phyloP scores from a whole-genome alignment of 2,888 invertebrate species.

The Perizoma affinitatum region DNA sequence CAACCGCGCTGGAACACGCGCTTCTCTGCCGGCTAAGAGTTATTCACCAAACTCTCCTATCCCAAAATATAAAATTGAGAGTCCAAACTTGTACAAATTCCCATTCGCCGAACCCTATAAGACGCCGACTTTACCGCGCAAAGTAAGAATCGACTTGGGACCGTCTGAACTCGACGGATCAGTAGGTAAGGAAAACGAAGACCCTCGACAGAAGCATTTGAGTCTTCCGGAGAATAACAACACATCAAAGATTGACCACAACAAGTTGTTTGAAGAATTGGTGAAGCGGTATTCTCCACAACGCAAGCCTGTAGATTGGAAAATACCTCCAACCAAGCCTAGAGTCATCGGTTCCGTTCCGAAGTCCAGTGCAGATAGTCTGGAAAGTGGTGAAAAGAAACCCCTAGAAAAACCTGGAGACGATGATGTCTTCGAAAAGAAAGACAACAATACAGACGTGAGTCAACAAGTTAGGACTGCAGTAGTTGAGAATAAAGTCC shows the following conservation, averaged over 20 bases:
- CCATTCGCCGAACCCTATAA: conserved; percentile 79
- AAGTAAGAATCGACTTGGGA: conserved; percentile 65
- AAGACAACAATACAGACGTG: conserved; percentile 45
- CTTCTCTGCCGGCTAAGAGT: conserved; percentile 69
- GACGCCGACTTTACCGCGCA: conserved; percentile 73
- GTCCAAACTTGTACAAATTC: conserved; percentile 77
- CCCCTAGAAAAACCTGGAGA: conserved; percentile 52
- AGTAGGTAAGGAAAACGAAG: conserved; percentile 64
- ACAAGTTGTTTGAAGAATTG: conserved; percentile 75
- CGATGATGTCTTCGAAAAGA: conserved; percentile 69
- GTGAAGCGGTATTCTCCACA: conserved; percentile 78
- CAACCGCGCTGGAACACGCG: conserved; percentile 65
- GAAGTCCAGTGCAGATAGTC: conserved; percentile 66
- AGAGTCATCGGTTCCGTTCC: conserved; percentile 74
- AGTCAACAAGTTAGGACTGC: conserved; percentile 35
- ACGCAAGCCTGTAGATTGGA: conserved; percentile 76
- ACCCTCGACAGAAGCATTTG: conserved; percentile 59
- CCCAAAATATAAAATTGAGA: conserved; percentile 73
- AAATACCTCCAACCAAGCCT: conserved; percentile 74
- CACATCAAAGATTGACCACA: conserved; percentile 67
- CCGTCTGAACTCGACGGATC: conserved; percentile 52
- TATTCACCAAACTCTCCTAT: conserved; percentile 46
- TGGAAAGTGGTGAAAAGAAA: conserved; percentile 57
- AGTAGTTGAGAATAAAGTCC: conserved; percentile 36
- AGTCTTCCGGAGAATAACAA: conserved; percentile 61